A percentile compares a stretch with the other conserved stretches of the same genome.
Conservation (phyloP, 2,888 invertebrate genomes). For the Amphipoea oculea region DNA sequence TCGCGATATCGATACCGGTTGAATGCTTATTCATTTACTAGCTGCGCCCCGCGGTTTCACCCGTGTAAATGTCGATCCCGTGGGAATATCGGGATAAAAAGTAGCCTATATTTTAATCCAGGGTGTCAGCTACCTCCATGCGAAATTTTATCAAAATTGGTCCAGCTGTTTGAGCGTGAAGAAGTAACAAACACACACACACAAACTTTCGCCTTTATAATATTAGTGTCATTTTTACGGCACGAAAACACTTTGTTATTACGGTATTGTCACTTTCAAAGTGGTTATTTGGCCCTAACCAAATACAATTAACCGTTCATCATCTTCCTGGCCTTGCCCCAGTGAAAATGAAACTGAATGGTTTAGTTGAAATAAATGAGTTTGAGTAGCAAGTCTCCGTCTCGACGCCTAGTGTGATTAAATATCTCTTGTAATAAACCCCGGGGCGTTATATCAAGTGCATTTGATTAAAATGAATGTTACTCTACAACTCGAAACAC, state of each 20-base stretch:
- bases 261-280: not conserved
- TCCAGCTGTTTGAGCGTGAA: no score
- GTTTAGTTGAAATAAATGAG: not conserved
- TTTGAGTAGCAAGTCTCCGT: not conserved
- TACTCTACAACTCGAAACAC: not conserved
- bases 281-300: not conserved
- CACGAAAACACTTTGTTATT: not conserved
- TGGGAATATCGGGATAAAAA: no score
- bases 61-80: no score
- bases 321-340: no score
- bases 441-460: not conserved
- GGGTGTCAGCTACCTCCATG: no score
- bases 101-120: no score
- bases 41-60: no score
- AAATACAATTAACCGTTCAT: no score
- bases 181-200: no score
- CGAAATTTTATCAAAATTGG: no score
- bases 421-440: not conserved
- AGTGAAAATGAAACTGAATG: not conserved
- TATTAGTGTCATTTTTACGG: no score
- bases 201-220: no score
- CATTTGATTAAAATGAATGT: not conserved
- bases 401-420: not conserved
- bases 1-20: not conserved
- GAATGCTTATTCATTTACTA: conserved; percentile 4